Percentiles rank a stretch among this genome's conserved stretches.
Conservation (phyloP, 2,888 invertebrate genomes). For the Cristatella mucedo region DNA sequence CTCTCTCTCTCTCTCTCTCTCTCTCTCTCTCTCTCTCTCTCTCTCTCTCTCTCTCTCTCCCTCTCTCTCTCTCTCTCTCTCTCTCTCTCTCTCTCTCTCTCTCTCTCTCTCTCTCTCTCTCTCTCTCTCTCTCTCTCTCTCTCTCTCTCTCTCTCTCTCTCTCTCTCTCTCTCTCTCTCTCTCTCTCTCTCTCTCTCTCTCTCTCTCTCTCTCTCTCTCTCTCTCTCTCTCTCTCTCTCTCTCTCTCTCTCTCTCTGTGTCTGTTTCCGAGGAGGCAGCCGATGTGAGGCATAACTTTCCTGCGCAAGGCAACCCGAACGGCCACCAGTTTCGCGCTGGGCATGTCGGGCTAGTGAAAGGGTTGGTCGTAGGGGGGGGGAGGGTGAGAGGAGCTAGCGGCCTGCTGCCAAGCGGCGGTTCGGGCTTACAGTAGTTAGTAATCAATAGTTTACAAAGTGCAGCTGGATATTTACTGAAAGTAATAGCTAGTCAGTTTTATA, state of each 20-base stretch:
- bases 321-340: too few relatives aligned
- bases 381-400: too few relatives aligned
- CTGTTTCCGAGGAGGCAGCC: too few relatives aligned
- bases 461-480: too few relatives aligned
- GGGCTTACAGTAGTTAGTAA: too few relatives aligned
- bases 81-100: slow-evolving; percentile 12
- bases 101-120: slow-evolving; percentile 11
- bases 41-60: slow-evolving; percentile 2
- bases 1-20: not conserved
- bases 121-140: slow-evolving; percentile 5
- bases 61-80: slow-evolving; percentile 13
- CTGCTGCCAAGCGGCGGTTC: too few relatives aligned
- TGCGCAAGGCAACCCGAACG: too few relatives aligned
- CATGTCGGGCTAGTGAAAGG: too few relatives aligned
- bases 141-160: slow-evolving; percentile 11
- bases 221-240: slow-evolving; percentile 11
- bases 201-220: slow-evolving; percentile 13
- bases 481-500: too few relatives aligned
- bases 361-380: too few relatives aligned
- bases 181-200: slow-evolving; percentile 10
- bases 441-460: too few relatives aligned
- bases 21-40: slow-evolving; percentile 10
- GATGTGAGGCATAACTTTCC: too few relatives aligned
- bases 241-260: slow-evolving; percentile 10
- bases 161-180: slow-evolving; percentile 10